Evolutionary conservation across 2,797 vertebrate genomes (phyloP).

Genomic region (Avahi laniger): DNA sequence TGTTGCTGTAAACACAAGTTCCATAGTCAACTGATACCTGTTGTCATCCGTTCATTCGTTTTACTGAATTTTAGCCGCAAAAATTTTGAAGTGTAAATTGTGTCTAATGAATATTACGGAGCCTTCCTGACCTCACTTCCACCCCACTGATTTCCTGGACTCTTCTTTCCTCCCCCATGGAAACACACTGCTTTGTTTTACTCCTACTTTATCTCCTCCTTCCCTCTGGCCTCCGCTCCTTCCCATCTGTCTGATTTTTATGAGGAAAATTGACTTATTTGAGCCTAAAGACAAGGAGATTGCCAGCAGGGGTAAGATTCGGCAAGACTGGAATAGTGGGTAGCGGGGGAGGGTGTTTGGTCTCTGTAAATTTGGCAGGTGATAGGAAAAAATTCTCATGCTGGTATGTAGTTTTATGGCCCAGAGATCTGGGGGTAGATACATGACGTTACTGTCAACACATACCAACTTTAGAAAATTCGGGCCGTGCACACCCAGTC

Average conservation of each 20-base stretch:
- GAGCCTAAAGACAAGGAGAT: not conserved
- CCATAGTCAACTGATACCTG: not conserved
- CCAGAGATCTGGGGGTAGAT: not conserved
- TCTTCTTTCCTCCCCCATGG: not conserved
- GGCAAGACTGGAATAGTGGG: not conserved
- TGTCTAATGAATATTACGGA: not conserved
- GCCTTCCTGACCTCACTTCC: not conserved
- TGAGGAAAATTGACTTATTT: constrained; percentile 32
- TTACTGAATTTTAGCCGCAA: not conserved
- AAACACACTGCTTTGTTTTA: not conserved
- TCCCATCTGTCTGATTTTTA: not conserved
- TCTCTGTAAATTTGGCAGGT: not conserved
- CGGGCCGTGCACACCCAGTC: not conserved
- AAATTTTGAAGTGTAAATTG: not conserved
- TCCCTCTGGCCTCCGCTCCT: not conserved
- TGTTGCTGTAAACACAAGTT: not conserved
- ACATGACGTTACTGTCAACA: not conserved
- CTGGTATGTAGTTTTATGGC: not conserved
- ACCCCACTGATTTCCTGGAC: not conserved
- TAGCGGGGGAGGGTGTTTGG: not conserved
- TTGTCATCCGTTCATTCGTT: not conserved
- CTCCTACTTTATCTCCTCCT: not conserved
- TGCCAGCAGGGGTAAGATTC: not conserved
- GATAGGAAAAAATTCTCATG: not conserved
- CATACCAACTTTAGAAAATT: not conserved